Base-by-base conservation (phyloP, 1,140 invertebrate genomes). In the Macrobrachium rosenbergii region DNA sequence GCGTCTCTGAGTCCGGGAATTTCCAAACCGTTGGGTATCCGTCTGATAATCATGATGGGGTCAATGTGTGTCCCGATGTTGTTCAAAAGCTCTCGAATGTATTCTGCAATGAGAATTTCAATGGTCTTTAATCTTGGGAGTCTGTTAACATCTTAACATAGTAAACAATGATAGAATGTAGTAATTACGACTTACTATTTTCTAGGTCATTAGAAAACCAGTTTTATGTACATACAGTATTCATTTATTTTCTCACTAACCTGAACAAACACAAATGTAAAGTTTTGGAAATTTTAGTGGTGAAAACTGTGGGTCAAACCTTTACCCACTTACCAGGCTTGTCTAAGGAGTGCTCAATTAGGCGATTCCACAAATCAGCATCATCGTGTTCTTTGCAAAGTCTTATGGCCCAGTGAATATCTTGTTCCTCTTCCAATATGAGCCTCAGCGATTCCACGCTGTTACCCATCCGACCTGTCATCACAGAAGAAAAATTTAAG, bases 301-400 rank as follows among this genome's bases (percentile, higher is more conserved):
- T 52, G 52, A 52, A 12, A 52, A 12, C 12, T 12, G 12, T 12
- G 7, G 52, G 8, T 8, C 96, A 94, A 19, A 63, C 2, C 58
- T 16, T 64, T 63, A 85, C 2, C 14, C 14, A 80, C 87, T 79
- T 23, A 88, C 87, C 82, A 37, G 98, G 97, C 91, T 97, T 97
- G 89, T 97, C 94, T 5, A 98, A 93, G 0, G 97, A 97, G 91
- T 97, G 95, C 89, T 96, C 94, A 82, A 99, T 98, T 21, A 99
- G 94, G 91, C 98, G 96, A 88, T 96, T 95, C 99, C 99, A 99
- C 11, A 99, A 92, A 91, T 99, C 97, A 75, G 95, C 94, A 92
- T 99, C 98, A 91, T 98, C 95, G 89, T 99, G 97, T 91, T 99
- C 97, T 92, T 98, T 98, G 92, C 99, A 99, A 93, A 99, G 99